Percentiles rank a stretch among this genome's conserved stretches.
Conservation (phyloP, 1,140 invertebrate species). For the Streblospio benedicti region DNA sequence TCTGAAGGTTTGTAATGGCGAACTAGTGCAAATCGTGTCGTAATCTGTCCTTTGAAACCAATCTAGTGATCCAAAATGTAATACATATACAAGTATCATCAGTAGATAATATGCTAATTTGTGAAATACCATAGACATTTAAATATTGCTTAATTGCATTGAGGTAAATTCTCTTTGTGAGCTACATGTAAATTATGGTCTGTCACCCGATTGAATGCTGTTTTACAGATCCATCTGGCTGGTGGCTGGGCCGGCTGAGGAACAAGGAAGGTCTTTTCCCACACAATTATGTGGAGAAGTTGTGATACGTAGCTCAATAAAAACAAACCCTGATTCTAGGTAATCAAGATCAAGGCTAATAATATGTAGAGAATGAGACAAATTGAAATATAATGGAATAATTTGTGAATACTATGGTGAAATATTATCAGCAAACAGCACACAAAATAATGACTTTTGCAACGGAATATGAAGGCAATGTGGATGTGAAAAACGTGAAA, state of each 20-base stretch:
- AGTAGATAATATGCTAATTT: neutral
- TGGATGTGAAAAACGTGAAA: no score
- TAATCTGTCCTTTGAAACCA: no score
- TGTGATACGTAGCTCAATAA: no score
- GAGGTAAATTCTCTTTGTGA: neutral
- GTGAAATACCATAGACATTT: neutral
- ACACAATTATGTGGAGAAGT: slow-evolving; percentile 48
- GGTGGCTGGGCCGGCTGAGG: slow-evolving; percentile 41
- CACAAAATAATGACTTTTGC: no score
- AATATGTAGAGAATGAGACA: no score
- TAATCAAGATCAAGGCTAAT: no score
- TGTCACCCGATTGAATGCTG: neutral
- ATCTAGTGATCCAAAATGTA: slow-evolving; percentile 38
- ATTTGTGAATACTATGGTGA: no score
- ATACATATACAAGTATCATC: neutral
- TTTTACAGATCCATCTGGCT: slow-evolving; percentile 61
- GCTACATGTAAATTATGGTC: neutral
- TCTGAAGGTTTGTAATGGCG: slow-evolving; percentile 56
- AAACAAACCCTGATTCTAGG: no score
- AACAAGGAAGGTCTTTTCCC: slow-evolving; percentile 43
- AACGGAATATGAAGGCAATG: no score
- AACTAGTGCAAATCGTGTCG: slow-evolving; percentile 58
- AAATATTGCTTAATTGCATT: slow-evolving; percentile 7
- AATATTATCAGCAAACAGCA: no score
- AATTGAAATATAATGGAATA: no score